Percentiles rank a stretch among this genome's conserved stretches.
phyloP scores from a whole-genome alignment of 2,888 invertebrate species.

The Caenorhabditis doughertyi region DNA sequence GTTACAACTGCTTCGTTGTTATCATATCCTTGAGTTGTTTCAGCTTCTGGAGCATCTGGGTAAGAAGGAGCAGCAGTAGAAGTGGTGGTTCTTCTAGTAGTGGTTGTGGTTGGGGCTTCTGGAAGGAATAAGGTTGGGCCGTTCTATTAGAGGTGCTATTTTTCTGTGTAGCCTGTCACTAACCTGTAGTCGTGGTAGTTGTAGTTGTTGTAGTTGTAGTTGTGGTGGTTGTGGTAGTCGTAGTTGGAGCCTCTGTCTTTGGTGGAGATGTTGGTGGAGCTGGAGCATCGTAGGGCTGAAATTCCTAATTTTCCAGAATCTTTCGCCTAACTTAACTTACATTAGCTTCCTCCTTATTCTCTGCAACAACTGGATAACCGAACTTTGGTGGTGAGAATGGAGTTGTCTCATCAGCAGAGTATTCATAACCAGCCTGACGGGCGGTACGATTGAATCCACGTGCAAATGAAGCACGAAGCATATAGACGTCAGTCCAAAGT shows the following conservation, averaged over 20 bases:
- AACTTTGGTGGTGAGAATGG: conserved; percentile 62
- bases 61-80: not conserved
- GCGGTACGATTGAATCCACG: conserved; percentile 52
- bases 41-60: conserved; percentile 12
- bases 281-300: conserved; percentile 58
- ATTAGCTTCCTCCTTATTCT: conserved; percentile 45
- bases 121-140: too few species aligned
- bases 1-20: conserved; percentile 36
- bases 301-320: conserved; percentile 15
- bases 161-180: too few species aligned
- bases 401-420: conserved; percentile 49
- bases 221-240: conserved; percentile 27
- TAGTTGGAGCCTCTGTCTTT: conserved; percentile 23
- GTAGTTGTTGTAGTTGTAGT: conserved; percentile 30
- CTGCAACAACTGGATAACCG: conserved; percentile 38
- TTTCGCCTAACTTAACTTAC: conserved; percentile 8
- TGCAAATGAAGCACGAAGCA: conserved; percentile 42
- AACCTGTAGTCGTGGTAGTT: conserved; percentile 41
- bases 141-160: too few species aligned
- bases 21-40: conserved; percentile 40
- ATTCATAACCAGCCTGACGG: conserved; percentile 65
- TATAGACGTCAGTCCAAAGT: conserved; percentile 60
- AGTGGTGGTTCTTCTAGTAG: conserved; percentile 27
- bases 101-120: conserved; percentile 43
- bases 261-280: conserved; percentile 31